phyloP scores from a whole-genome alignment of 2,113 vertebrate species.

The Progne subis region DNA sequence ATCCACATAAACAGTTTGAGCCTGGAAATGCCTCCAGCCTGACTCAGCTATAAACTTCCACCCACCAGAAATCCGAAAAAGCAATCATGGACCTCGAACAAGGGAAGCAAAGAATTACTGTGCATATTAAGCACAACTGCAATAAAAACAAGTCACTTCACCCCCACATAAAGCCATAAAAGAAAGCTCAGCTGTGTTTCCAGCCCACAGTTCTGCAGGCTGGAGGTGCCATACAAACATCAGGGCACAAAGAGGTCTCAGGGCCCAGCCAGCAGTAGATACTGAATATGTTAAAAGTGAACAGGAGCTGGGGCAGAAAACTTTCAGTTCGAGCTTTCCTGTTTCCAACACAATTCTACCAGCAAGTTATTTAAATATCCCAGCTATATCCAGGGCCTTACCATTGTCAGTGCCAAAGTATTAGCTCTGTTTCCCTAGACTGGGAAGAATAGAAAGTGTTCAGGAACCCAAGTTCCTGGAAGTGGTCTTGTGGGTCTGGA shows the following conservation, averaged over 20 bases:
- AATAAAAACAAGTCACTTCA: not conserved
- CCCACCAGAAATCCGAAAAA: conserved; percentile 32
- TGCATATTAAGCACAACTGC: not conserved
- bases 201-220: not conserved
- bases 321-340: not conserved
- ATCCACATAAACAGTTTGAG: not conserved
- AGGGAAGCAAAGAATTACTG: conserved; percentile 13
- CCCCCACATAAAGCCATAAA: not conserved
- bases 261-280: not conserved
- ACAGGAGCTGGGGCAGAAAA: not conserved
- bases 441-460: not conserved
- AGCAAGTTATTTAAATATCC: not conserved
- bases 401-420: not conserved
- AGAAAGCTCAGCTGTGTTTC: not conserved
- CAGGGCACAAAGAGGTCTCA: not conserved
- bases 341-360: not conserved
- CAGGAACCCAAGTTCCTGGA: not conserved
- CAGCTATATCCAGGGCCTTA: not conserved
- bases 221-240: not conserved
- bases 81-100: not conserved
- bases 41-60: conserved; percentile 36
- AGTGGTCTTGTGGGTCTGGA: not conserved
- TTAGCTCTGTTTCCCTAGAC: not conserved
- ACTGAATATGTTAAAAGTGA: not conserved
- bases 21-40: conserved; percentile 22